Evolutionary conservation across 1,140 invertebrate genomes (phyloP).

Genomic region (Mercenaria mercenaria): DNA sequence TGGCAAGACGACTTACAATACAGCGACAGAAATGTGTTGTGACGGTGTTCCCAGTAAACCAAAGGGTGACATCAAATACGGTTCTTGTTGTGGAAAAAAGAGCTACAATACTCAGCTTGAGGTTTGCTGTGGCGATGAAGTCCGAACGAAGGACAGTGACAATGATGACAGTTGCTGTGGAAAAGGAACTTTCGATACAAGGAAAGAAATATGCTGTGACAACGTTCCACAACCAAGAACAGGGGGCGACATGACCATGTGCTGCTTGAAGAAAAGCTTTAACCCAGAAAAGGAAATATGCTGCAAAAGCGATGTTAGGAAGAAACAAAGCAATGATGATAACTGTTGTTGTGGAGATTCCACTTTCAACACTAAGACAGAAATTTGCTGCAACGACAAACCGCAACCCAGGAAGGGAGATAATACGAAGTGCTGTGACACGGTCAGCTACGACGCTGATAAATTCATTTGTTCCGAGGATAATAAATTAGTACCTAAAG

Average conservation of each 20-base stretch:
- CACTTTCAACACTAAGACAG: constrained; percentile 56
- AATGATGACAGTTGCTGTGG: constrained; percentile 58
- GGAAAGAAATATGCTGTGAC: constrained; percentile 53
- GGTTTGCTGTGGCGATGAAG: constrained; percentile 49
- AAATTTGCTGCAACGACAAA: constrained; percentile 56
- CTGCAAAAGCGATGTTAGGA: constrained; percentile 35
- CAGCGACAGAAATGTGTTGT: constrained; percentile 58
- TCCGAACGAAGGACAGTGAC: constrained; percentile 29
- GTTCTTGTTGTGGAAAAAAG: constrained; percentile 55
- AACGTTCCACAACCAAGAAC: constrained; percentile 43
- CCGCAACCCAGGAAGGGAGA: constrained; percentile 52
- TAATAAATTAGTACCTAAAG: constrained; percentile 39
- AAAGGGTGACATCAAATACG: constrained; percentile 52
- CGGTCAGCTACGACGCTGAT: constrained; percentile 46
- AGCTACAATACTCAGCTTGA: constrained; percentile 42
- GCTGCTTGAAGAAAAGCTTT: constrained; percentile 57
- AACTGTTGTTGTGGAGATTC: constrained; percentile 59
- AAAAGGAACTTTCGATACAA: constrained; percentile 47
- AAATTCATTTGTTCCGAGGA: constrained; percentile 51
- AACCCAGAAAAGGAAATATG: constrained; percentile 55
- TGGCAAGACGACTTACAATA: constrained; percentile 55
- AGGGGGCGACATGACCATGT: constrained; percentile 48
- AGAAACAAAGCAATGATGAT: constrained; percentile 60
- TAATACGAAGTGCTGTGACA: constrained; percentile 64
- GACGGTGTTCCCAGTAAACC: constrained; percentile 55